Base-by-base conservation (phyloP, 2,113 vertebrate species). In the Cyphomyrus discorhynchus region DNA sequence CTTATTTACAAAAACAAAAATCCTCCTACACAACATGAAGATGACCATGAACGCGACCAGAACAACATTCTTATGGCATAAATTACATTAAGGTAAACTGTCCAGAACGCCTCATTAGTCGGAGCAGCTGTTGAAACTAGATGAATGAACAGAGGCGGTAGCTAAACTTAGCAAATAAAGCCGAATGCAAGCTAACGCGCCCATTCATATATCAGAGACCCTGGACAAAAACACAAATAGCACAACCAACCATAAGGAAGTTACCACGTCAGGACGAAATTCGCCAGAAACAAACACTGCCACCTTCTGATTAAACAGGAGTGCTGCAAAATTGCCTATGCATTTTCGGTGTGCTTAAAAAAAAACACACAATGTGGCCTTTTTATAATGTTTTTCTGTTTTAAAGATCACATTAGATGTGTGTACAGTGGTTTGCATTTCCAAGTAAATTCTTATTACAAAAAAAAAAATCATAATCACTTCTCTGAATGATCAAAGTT, bases 251-350 rank as follows among this genome's bases (percentile, higher is more conserved):
- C 17, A 49, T 31, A 11, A 24, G n/a, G n/a, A 19, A 49, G 66
- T 77, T 39, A 77, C 70, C 31, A 3, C 39, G 31, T 77, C 13
- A 27, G n/a, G 11, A 24, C 9, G 21, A 27, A 11, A 50, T 24
- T 27, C 31, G 27, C 66, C 31, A 88, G 35, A 56, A 56, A 45
- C 10, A n/a, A 80, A 91, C 58, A 89, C 10, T 52, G 85, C 91
- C 93, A 91, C 83, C 92, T 91, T 49, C 62, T 92, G 93, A 89
- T 83, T 53, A n/a, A 27, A 5, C 2, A 47, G 74, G n/a, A 91
- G 39, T 87, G 62, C 62, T 74, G 42, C 42, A 77, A 15, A 47
- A 74, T 13, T 74, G 27, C n/a, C 10, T 80, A 19, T 80, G 15
- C 15, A 80, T 80, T 42, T 39, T 80, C 15, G 39, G 70, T 74